Evolutionary conservation across 2,797 vertebrate species (phyloP).

Genomic region (Pipistrellus kuhlii): DNA sequence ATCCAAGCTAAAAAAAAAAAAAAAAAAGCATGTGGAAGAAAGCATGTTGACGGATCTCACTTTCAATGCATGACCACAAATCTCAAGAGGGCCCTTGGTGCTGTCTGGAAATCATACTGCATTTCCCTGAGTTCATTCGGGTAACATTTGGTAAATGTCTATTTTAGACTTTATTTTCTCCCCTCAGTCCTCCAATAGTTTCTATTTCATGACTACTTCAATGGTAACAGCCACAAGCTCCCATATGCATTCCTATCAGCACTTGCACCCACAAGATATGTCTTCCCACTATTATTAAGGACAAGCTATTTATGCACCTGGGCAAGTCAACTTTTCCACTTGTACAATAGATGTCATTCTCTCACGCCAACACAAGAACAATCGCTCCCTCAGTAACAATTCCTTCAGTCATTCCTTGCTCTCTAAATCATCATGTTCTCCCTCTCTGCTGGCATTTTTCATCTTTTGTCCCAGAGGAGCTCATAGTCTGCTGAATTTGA

Average conservation of each 20-base stretch:
- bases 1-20: background rate
- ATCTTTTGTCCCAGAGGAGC: background rate
- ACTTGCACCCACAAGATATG: too few relatives aligned
- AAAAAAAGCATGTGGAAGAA: background rate
- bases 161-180: background rate
- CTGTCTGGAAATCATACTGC: background rate
- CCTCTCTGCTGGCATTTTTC: background rate
- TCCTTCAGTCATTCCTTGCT: background rate
- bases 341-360: background rate
- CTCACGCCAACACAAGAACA: background rate
- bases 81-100: background rate
- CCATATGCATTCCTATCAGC: background rate
- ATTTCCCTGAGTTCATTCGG: background rate
- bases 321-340: background rate
- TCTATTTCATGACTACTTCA: background rate
- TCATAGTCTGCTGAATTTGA: conserved; percentile 11
- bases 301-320: background rate
- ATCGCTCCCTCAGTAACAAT: background rate
- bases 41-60: background rate
- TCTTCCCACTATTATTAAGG: background rate
- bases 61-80: background rate
- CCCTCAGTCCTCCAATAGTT: background rate
- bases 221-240: background rate
- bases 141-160: background rate
- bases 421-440: background rate